Evolutionary conservation across 2,113 vertebrate species (phyloP).

Genomic region (Phyllopteryx taeniolatus): DNA sequence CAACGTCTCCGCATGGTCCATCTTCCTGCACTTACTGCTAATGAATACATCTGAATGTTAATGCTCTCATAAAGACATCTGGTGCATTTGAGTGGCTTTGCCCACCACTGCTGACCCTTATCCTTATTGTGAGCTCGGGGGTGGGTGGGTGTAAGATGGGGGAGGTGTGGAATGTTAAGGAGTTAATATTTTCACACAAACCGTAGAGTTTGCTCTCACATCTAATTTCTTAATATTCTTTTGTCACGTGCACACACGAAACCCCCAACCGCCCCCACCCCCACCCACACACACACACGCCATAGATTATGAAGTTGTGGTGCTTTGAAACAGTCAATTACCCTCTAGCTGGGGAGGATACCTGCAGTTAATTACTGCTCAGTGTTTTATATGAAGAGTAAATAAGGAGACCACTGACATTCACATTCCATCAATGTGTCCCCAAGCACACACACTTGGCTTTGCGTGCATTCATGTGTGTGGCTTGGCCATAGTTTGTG

Average conservation of each 20-base stretch:
- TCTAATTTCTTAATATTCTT: slow-evolving; percentile 22
- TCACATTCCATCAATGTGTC: slow-evolving; percentile 97
- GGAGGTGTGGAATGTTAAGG: slow-evolving; percentile 68
- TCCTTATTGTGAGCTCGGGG: slow-evolving; percentile 74
- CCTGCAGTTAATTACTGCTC: slow-evolving; percentile 78
- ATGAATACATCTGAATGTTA: slow-evolving; percentile 93
- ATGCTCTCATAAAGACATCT: slow-evolving; percentile 92
- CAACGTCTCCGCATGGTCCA: slow-evolving; percentile 57
- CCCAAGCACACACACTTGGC: slow-evolving; percentile 81
- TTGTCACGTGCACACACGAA: not conserved
- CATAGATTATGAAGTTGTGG: slow-evolving; percentile 71
- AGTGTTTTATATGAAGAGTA: slow-evolving; percentile 84
- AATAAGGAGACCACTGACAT: slow-evolving; percentile 99
- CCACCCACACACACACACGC: slow-evolving; percentile 27
- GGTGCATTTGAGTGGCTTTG: slow-evolving; percentile 86
- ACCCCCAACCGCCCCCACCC: slow-evolving; percentile 18
- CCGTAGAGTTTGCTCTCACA: slow-evolving; percentile 22
- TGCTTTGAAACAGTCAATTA: slow-evolving; percentile 88
- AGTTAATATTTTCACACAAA: slow-evolving; percentile 78
- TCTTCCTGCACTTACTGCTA: slow-evolving; percentile 86
- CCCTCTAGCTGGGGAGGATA: slow-evolving; percentile 82
- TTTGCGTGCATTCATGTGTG: slow-evolving; percentile 8
- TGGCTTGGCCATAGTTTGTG: slow-evolving; percentile 63
- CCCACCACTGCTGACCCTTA: slow-evolving; percentile 91
- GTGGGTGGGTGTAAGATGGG: slow-evolving; percentile 36